Evolutionary conservation across 64 coral and sea anemone species (phyloP).

Genomic region (Porites lutea): DNA sequence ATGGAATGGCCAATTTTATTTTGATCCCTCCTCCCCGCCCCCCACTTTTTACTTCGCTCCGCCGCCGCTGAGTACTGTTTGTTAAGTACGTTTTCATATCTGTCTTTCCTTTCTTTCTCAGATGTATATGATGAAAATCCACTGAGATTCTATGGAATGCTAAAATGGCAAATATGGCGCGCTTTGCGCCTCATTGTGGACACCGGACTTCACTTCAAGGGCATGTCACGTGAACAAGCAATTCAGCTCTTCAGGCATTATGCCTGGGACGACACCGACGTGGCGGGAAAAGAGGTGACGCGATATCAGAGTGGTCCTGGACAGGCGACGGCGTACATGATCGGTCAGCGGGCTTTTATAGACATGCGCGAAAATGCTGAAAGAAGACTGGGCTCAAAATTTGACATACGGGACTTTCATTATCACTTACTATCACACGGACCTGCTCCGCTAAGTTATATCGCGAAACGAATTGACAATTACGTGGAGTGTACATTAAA

Average conservation of each 20-base stretch:
- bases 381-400: conserved; percentile 45
- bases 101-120: not conserved
- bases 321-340: conserved; percentile 76
- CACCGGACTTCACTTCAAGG: conserved; percentile 72
- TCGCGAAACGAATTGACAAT: conserved; percentile 48
- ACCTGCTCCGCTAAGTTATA: conserved; percentile 43
- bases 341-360: conserved; percentile 68
- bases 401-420: conserved; percentile 69
- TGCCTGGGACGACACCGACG: conserved; percentile 79
- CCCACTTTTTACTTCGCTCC: too few relatives aligned
- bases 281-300: conserved; percentile 73
- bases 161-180: conserved; percentile 85
- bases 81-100: not conserved
- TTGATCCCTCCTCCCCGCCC: too few relatives aligned
- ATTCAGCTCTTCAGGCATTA: conserved; percentile 55
- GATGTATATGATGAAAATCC: conserved; percentile 44
- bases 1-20: too few relatives aligned
- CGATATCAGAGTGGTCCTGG: conserved; percentile 75
- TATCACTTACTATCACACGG: conserved; percentile 63
- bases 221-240: conserved; percentile 65
- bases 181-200: conserved; percentile 72
- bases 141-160: conserved; percentile 58
- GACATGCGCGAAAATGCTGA: conserved; percentile 48
- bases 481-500: conserved; percentile 59
- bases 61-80: too few relatives aligned